Evolutionary conservation across 2,113 vertebrate species (phyloP).

Genomic region (Montifringilla adamsi): DNA sequence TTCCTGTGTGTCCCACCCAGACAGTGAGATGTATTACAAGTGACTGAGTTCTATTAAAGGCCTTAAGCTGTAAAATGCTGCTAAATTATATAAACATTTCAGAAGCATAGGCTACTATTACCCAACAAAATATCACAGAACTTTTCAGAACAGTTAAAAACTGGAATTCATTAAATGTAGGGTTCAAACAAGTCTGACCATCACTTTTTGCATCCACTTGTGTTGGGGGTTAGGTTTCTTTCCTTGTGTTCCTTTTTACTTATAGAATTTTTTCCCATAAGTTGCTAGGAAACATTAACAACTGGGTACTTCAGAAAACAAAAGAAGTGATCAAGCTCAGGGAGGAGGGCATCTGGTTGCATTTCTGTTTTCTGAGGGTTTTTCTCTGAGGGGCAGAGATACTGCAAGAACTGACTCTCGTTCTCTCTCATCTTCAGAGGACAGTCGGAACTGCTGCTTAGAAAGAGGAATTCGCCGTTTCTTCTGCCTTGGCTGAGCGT

Average conservation of each 20-base stretch:
- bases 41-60: neutral
- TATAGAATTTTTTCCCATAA: neutral
- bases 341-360: neutral
- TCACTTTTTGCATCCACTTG: neutral
- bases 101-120: neutral
- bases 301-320: neutral
- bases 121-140: neutral
- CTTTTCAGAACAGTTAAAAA: neutral
- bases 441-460: neutral
- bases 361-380: neutral
- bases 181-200: neutral
- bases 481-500: neutral
- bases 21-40: neutral
- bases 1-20: neutral
- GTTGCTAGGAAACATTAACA: neutral
- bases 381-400: neutral
- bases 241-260: neutral
- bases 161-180: neutral
- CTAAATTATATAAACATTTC: neutral
- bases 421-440: neutral
- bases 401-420: neutral
- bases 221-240: neutral
- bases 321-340: neutral
- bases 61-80: neutral
- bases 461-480: neutral